A percentile compares a stretch with the other conserved stretches of the same genome.
phyloP scores from a whole-genome alignment of 2,888 invertebrate species.

The Metopia argyrocephala region DNA sequence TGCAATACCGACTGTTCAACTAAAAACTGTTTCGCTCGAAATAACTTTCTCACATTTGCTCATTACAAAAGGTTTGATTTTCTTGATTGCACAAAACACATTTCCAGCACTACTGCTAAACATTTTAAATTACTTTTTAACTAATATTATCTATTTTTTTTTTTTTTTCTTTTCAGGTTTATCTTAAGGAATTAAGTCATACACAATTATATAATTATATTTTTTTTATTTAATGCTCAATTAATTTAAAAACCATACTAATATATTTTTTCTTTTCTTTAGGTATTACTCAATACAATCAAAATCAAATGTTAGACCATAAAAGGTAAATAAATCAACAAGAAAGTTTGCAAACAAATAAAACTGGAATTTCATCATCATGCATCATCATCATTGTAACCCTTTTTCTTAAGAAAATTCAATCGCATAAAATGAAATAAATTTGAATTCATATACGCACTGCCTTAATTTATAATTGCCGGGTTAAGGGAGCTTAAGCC shows the following conservation, averaged over 20 bases:
- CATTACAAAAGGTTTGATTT: too few species aligned
- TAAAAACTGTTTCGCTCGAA: too few species aligned
- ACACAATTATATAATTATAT: background rate
- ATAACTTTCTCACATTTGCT: too few species aligned
- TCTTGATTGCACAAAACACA: too few species aligned
- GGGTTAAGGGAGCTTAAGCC: constrained; percentile 35
- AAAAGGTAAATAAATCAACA: constrained; percentile 34
- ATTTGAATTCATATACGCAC: background rate
- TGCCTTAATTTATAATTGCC: constrained; percentile 19
- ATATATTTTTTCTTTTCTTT: constrained; percentile 62
- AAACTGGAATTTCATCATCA: constrained; percentile 49
- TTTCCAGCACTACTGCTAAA: background rate
- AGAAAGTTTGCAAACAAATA: constrained; percentile 6
- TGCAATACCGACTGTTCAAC: too few species aligned
- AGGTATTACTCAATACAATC: constrained; percentile 12
- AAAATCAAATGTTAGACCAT: background rate
- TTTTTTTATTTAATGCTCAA: too few species aligned
- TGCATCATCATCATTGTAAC: constrained; percentile 46
- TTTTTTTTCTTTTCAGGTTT: constrained; percentile 47
- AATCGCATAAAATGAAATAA: background rate
- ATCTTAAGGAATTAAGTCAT: background rate
- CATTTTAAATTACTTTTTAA: background rate
- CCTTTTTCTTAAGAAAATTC: constrained; percentile 12
- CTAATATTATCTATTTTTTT: constrained; percentile 5
- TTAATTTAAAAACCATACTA: constrained; percentile 30